These are phyloP conservation scores for Falco naumanni DNA, from an alignment of 2,797 vertebrate genomes.

Conservation along the genomic window DNA sequence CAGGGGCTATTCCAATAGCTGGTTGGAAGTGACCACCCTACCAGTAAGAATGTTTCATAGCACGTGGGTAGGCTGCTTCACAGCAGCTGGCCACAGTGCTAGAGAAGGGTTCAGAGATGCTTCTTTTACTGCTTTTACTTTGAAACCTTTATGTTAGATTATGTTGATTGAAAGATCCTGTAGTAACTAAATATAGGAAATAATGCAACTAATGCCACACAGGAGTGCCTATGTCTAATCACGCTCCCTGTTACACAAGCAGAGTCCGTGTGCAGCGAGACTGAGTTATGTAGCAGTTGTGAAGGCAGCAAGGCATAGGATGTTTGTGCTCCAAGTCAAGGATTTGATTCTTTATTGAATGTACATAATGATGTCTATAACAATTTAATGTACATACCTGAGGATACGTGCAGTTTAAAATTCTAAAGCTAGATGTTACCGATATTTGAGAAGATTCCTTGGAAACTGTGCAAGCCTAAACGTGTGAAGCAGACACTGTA, in stretches of 20 bases:
- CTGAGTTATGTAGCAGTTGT: not conserved
- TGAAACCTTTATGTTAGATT: not conserved
- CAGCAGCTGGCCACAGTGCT: not conserved
- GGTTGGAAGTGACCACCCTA: not conserved
- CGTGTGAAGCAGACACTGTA: constrained; percentile 40
- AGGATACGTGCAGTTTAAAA: not conserved
- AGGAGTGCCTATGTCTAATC: not conserved
- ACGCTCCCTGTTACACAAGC: not conserved
- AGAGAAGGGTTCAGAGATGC: not conserved
- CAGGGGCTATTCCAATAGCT: not conserved
- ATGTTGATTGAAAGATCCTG: not conserved
- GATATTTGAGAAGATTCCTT: not conserved
- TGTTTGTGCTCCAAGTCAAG: not conserved
- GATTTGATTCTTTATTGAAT: not conserved
- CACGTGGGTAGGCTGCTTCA: accelerated
- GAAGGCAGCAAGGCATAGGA: constrained; percentile 17
- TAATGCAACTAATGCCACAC: not conserved
- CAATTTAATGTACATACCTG: not conserved
- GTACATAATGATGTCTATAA: constrained; percentile 29
- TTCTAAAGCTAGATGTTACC: constrained; percentile 1
- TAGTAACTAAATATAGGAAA: constrained; percentile 22
- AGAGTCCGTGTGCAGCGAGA: not conserved
- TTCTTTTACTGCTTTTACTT: not conserved
- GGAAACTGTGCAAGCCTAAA: constrained; percentile 23
- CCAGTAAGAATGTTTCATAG: not conserved